These are phyloP conservation scores for Bujurquina vittata DNA, from an alignment of 2,113 vertebrate species.

Conservation along the genomic window DNA sequence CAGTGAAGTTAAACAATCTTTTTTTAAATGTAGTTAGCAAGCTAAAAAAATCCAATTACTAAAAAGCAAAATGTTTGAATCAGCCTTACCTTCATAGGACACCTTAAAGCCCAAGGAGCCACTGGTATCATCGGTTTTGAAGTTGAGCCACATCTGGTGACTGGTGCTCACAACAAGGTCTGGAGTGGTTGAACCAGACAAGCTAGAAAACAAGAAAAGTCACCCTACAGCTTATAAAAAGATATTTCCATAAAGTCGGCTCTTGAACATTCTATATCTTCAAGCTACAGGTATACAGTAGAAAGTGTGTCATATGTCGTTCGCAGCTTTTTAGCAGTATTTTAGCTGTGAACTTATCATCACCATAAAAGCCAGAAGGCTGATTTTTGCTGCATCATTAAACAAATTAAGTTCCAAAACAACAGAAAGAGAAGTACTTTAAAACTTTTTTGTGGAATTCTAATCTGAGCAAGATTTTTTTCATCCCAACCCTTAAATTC, in stretches of 20 bases:
- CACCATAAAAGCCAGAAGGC: slow-evolving; percentile 5
- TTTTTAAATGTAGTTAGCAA: background rate
- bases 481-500: slow-evolving; percentile 18
- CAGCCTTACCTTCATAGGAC: slow-evolving; percentile 88
- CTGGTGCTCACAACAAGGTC: slow-evolving; percentile 98
- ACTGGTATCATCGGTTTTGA: slow-evolving; percentile 95
- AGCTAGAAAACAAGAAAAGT: slow-evolving; percentile 72
- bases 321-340: background rate
- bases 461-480: background rate
- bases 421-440: slow-evolving; percentile 28
- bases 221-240: background rate
- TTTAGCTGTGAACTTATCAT: background rate
- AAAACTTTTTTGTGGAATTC: slow-evolving; percentile 30
- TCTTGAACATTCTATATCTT: background rate
- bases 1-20: too few species aligned
- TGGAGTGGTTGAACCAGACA: slow-evolving; percentile 92
- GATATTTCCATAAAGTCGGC: background rate
- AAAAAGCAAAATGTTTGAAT: background rate
- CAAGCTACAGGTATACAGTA: background rate
- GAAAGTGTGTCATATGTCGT: background rate
- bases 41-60: background rate
- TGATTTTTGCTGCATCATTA: slow-evolving; percentile 12
- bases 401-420: slow-evolving; percentile 20
- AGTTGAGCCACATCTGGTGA: slow-evolving; percentile 99
- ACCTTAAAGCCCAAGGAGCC: slow-evolving; percentile 97